Percentiles rank a stretch among this genome's conserved stretches.
These are phyloP conservation scores for Struthidea cinerea DNA, from an alignment of 2,113 vertebrate species.

Conservation along the genomic window DNA sequence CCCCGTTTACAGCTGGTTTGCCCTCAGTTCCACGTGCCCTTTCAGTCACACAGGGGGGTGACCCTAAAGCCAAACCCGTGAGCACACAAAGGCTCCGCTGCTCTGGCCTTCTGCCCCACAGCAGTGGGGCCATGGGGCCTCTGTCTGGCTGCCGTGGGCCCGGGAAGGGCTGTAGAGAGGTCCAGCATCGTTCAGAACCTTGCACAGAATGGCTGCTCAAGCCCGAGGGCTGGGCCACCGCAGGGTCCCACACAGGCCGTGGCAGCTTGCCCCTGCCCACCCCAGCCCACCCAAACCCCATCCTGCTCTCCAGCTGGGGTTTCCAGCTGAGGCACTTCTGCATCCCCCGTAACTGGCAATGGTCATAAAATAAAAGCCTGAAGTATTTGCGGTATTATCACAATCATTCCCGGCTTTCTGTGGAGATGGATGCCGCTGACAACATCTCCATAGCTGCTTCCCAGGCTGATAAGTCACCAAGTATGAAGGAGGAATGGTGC, in stretches of 20 bases:
- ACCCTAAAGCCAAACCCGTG: background rate
- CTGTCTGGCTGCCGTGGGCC: fast-evolving
- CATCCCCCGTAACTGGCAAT: background rate
- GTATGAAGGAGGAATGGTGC: background rate
- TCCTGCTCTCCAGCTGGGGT: background rate
- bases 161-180: background rate
- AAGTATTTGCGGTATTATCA: background rate
- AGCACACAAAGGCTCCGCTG: fast-evolving
- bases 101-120: background rate
- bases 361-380: background rate
- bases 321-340: background rate
- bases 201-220: background rate
- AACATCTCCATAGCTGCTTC: conserved; percentile 44
- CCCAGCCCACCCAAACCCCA: background rate
- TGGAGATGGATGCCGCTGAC: background rate
- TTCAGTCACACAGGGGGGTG: background rate
- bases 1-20: fast-evolving
- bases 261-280: background rate
- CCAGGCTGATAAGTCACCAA: conserved; percentile 40
- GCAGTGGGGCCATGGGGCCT: background rate
- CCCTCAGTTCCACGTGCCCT: background rate
- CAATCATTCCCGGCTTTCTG: background rate
- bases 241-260: fast-evolving
- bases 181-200: background rate
- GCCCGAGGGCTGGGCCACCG: background rate